Percentiles rank a stretch among this genome's conserved stretches.
Conservation (phyloP, 1,140 invertebrate species). For the Drosophila murphyi region DNA sequence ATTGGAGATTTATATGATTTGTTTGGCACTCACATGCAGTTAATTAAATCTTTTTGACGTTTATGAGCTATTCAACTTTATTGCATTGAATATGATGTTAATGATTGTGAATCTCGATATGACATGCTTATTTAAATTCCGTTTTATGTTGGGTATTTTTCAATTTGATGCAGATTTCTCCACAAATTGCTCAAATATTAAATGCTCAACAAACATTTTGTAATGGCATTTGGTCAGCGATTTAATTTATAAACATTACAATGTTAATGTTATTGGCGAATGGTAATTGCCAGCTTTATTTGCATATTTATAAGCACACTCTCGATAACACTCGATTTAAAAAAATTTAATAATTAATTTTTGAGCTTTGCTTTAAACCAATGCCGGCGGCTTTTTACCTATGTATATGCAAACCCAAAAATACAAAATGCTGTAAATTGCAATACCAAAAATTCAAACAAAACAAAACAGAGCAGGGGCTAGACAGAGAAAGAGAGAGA, state of each 20-base stretch:
- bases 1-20: not conserved
- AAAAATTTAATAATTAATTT: conserved; percentile 77
- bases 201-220: conserved; percentile 8
- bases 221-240: conserved; percentile 22
- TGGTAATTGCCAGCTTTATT: conserved; percentile 41
- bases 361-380: conserved; percentile 66
- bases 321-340: conserved; percentile 41
- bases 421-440: conserved; percentile 27
- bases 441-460: conserved; percentile 52
- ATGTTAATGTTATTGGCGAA: conserved; percentile 19
- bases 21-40: not conserved
- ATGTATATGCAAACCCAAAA: not conserved
- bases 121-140: too few relatives aligned
- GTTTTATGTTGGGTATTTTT: conserved; percentile 4
- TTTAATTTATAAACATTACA: conserved; percentile 27
- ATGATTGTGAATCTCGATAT: too few relatives aligned
- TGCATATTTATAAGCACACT: conserved; percentile 50
- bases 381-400: conserved; percentile 47
- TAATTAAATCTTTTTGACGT: not conserved
- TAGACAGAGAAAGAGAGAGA: conserved; percentile 13
- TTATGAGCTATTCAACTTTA: too few relatives aligned
- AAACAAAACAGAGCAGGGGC: not conserved
- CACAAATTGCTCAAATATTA: conserved; percentile 6
- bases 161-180: not conserved
- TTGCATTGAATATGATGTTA: too few relatives aligned